Base-by-base conservation (phyloP, 2,113 vertebrate species). In the Nycticorax nycticorax region DNA sequence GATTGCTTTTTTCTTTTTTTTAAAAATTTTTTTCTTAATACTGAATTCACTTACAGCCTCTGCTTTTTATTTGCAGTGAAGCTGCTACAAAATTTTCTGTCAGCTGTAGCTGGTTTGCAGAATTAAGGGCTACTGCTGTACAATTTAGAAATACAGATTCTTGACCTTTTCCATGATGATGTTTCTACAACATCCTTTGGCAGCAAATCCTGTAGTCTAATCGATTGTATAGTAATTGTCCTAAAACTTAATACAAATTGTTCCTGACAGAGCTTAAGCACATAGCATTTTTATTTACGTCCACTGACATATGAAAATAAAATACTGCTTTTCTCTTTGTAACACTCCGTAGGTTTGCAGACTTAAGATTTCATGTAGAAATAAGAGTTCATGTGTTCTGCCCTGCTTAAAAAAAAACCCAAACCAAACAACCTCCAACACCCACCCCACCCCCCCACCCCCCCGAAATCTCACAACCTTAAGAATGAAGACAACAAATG, bases 131-230 rank as follows among this genome's bases (percentile, higher is more conserved):
- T 94, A 76, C 82, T 83, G 63, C 50, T 74, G 59, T 55, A 80
- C 14, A 39, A 43, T 80, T 95, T 50, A 83, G 75, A 96, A 96
- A 74, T 66, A 89, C 64, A 95, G 91, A 91, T 86, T 92, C 86
- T 95, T 96, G 88, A 97, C 92, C 92, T 96, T 96, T 92, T 91
- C 83, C 4, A 2, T 87, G 35, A 94, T 92, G 72, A 91, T 92
- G 76, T 75, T 96, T 91, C 91, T 79, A 92, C 67, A 95, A 89
- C 20, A 71, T 84, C 56, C 55, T 86, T 90, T 89, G 83, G 85
- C 85, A 95, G 56, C 43, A 92, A 86, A 68, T 60, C 48, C 39
- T 10, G 3, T 37, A 87, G 62, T 75, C 88, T 88, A 87, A 96
- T 91, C n/a, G 21, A 91, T 95, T 0, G 1, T 45, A 53, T 3